Evolutionary conservation across 2,888 invertebrate genomes (phyloP).

Genomic region (Xylota sylvarum): DNA sequence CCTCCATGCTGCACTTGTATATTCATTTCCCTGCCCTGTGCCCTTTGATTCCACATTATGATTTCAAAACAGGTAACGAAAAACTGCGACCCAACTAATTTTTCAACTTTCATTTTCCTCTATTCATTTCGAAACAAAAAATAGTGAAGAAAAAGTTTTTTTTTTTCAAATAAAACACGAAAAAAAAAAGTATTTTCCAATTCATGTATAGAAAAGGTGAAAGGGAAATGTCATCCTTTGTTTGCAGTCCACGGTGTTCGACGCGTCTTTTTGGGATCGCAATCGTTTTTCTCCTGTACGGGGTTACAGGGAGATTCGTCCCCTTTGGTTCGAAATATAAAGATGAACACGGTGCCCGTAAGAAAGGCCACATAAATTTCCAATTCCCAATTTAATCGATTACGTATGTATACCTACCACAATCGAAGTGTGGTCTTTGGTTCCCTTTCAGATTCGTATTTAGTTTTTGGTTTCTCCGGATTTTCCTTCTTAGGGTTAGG

Average conservation of each 20-base stretch:
- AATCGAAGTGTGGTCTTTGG: conserved; percentile 11
- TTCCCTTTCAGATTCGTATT: background rate
- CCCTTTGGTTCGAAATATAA: background rate
- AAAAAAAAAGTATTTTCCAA: background rate
- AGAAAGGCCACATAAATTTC: conserved; percentile 7
- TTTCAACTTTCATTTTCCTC: conserved; percentile 40
- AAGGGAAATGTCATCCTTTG: conserved; percentile 49
- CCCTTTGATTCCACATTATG: conserved; percentile 25
- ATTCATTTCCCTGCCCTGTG: conserved; percentile 4
- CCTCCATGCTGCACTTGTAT: conserved; percentile 15
- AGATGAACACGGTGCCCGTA: conserved; percentile 1
- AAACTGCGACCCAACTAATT: conserved; percentile 5
- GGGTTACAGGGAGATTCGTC: background rate
- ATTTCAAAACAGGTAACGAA: conserved; percentile 26
- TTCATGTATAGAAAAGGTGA: conserved; percentile 21
- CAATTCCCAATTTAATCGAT: conserved; percentile 23
- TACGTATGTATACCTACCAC: background rate
- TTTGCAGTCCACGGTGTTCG: conserved; percentile 8
- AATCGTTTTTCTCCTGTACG: background rate
- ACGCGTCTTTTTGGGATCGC: conserved; percentile 1
- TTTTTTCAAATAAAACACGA: conserved; percentile 5
- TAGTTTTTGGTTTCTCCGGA: background rate
- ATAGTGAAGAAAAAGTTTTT: conserved; percentile 2
- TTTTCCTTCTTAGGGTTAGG: background rate
- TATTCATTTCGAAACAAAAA: conserved; percentile 9